A percentile compares a stretch with the other conserved stretches of the same genome.
These are phyloP conservation scores for Silurus glanis DNA, from an alignment of 2,113 vertebrate genomes.

Conservation along the genomic window DNA sequence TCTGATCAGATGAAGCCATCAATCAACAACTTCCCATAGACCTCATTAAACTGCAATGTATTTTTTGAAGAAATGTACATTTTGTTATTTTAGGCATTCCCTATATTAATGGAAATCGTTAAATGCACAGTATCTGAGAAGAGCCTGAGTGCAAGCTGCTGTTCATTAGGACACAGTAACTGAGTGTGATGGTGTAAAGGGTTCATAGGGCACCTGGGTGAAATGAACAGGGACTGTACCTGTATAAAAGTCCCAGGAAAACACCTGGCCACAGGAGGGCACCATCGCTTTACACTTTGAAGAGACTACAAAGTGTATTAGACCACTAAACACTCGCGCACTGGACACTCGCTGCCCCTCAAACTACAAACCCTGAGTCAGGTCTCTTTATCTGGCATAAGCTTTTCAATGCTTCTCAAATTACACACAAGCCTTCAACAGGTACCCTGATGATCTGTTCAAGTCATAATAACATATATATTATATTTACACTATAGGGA, in stretches of 20 bases:
- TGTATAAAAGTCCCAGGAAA: constrained; percentile 84
- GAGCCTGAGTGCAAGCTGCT: background rate
- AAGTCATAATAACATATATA: background rate
- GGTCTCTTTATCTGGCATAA: constrained; percentile 45
- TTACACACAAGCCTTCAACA: background rate
- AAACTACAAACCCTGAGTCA: constrained; percentile 62
- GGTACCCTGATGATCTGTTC: background rate
- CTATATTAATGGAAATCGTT: background rate
- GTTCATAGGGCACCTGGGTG: constrained; percentile 58
- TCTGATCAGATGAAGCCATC: background rate
- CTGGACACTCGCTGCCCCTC: constrained; percentile 32
- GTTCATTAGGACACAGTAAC: background rate
- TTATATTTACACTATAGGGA: too few species aligned
- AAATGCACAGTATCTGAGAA: background rate
- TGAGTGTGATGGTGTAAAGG: constrained; percentile 10
- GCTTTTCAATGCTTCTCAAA: background rate
- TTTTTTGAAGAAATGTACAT: background rate
- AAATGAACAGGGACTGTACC: constrained; percentile 73
- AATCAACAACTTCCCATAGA: background rate
- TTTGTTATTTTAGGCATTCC: background rate
- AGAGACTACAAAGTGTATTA: constrained; percentile 81
- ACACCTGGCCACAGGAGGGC: constrained; percentile 82
- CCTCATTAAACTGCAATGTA: background rate
- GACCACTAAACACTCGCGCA: constrained; percentile 70
- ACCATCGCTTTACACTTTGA: constrained; percentile 81